phyloP scores from a whole-genome alignment of 2,113 vertebrate species.

The Salvelinus namaycush region DNA sequence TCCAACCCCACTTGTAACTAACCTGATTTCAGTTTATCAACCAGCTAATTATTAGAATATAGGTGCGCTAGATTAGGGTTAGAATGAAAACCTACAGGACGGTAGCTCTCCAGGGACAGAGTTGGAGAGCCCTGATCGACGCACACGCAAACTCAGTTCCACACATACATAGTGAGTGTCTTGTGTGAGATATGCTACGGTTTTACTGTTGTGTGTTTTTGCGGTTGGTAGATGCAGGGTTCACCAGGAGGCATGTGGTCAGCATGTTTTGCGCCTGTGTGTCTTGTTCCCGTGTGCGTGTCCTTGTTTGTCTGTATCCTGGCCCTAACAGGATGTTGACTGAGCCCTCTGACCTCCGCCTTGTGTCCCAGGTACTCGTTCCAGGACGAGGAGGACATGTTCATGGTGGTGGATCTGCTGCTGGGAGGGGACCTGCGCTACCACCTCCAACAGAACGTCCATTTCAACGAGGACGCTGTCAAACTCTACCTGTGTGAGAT shows the following conservation, averaged over 20 bases:
- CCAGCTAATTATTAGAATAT: too few species aligned
- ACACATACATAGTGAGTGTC: too few species aligned
- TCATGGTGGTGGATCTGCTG: slow-evolving; percentile 97
- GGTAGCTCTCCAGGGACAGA: too few species aligned
- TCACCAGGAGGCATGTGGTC: not conserved
- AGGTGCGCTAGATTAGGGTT: too few species aligned
- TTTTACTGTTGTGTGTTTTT: too few species aligned
- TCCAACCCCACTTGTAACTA: too few species aligned
- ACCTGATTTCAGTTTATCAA: too few species aligned
- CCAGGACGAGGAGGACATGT: slow-evolving; percentile 99
- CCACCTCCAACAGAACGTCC: slow-evolving; percentile 94
- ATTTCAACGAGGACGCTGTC: slow-evolving; percentile 90
- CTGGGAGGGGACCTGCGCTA: slow-evolving; percentile 94
- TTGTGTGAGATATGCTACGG: too few species aligned
- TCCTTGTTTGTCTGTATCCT: slow-evolving; percentile 18
- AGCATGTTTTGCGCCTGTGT: not conserved
- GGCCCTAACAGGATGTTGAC: slow-evolving; percentile 17
- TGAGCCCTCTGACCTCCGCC: slow-evolving; percentile 7
- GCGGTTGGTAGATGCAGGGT: too few species aligned
- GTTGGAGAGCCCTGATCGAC: too few species aligned
- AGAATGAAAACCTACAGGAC: too few species aligned
- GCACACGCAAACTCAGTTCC: too few species aligned
- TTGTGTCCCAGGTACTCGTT: slow-evolving; percentile 89
- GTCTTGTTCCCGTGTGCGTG: not conserved
- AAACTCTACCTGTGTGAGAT: slow-evolving; percentile 93